These are phyloP conservation scores for Microcebus tavaratra DNA, from an alignment of 2,113 vertebrate species.

Conservation along the genomic window DNA sequence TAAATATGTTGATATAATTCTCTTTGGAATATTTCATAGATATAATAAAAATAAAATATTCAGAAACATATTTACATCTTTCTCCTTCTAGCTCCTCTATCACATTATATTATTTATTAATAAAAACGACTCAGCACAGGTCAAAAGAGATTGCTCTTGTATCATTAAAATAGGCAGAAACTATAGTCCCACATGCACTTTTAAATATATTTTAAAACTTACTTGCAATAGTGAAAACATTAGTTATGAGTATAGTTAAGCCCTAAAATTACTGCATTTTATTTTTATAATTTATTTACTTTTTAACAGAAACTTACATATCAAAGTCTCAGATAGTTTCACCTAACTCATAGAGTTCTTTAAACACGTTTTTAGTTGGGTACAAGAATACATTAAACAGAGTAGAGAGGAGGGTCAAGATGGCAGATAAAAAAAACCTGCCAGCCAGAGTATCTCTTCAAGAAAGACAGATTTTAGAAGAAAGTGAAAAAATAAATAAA, in stretches of 20 bases:
- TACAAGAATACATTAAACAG: neutral
- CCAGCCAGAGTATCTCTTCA: no score
- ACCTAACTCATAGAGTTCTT: neutral
- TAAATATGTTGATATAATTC: neutral
- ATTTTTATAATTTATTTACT: neutral
- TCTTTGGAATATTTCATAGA: neutral
- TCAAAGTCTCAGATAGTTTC: neutral
- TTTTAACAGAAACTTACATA: neutral
- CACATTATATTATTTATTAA: neutral
- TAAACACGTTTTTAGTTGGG: neutral
- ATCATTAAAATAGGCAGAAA: neutral
- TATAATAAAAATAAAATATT: constrained; percentile 36
- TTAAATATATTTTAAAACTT: constrained; percentile 24
- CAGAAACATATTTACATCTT: neutral
- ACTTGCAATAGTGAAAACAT: neutral
- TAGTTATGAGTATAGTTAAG: neutral
- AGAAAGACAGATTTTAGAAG: no score
- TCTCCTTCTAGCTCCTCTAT: neutral
- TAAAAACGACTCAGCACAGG: neutral
- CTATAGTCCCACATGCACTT: neutral
- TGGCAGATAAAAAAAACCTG: no score
- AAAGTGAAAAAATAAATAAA: no score
- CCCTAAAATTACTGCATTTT: neutral
- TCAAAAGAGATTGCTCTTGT: neutral
- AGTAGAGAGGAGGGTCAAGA: no score